phyloP scores from a whole-genome alignment of 2,888 invertebrate genomes.

The Autographa pulchrina region DNA sequence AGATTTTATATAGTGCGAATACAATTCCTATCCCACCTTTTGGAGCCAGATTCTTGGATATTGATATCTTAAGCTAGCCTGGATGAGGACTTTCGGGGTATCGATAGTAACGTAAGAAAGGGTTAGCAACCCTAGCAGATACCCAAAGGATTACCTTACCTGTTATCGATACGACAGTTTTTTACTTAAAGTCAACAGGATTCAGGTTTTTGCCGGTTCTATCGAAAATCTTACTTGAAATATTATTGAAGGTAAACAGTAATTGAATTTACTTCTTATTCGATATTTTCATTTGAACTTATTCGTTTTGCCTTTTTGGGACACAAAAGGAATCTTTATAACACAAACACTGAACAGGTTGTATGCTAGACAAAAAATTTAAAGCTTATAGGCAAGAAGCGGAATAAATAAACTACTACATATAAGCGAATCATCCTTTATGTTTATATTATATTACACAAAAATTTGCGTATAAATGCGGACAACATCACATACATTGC shows the following conservation, averaged over 20 bases:
- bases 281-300: background rate
- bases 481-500: too few species aligned
- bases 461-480: too few species aligned
- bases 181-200: slow-evolving; percentile 4
- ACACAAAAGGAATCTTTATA: background rate
- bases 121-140: slow-evolving; percentile 1
- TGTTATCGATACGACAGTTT: background rate
- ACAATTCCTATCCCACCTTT: background rate
- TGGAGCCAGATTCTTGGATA: background rate
- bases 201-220: background rate
- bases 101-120: background rate
- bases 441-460: too few species aligned
- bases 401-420: too few species aligned
- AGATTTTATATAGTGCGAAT: background rate
- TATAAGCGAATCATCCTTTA: too few species aligned
- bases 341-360: background rate
- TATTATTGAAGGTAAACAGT: background rate
- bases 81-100: background rate
- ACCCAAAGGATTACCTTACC: slow-evolving; percentile 4
- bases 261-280: slow-evolving; percentile 1
- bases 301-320: background rate
- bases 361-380: too few species aligned
- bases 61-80: slow-evolving; percentile 1
- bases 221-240: background rate
- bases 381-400: too few species aligned